phyloP scores from a whole-genome alignment of 1,140 invertebrate species.

The Cyclargus thomasi region DNA sequence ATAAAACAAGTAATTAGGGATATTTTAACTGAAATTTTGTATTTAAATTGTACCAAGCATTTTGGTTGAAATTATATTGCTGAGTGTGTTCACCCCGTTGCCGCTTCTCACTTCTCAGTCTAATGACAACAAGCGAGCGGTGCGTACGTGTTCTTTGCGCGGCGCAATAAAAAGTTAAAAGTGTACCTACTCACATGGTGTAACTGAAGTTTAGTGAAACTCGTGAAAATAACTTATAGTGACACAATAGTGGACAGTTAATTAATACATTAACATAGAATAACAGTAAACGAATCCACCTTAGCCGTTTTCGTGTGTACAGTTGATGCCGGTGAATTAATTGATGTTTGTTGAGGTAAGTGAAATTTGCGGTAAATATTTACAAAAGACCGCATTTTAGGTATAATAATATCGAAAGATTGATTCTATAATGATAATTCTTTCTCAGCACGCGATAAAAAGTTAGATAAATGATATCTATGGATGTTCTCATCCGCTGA shows the following conservation, averaged over 20 bases:
- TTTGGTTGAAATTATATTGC: neutral
- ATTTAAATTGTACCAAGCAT: neutral
- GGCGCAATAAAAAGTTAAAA: neutral
- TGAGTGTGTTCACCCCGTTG: neutral
- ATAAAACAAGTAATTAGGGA: too few relatives aligned
- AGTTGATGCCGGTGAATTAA: neutral
- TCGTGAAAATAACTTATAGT: neutral
- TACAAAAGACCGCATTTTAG: neutral
- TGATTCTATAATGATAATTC: neutral
- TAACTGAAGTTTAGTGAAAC: constrained; percentile 10
- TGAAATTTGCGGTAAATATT: neutral
- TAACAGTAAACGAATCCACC: neutral
- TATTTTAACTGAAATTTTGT: too few relatives aligned
- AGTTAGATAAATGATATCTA: constrained; percentile 15
- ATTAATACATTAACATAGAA: neutral
- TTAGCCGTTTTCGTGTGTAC: neutral
- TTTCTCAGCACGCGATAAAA: constrained; percentile 5
- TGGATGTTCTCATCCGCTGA: constrained; percentile 4
- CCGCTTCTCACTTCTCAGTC: constrained; percentile 3
- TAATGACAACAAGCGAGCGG: neutral
- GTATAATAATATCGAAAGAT: neutral
- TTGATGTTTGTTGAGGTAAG: neutral
- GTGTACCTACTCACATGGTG: neutral
- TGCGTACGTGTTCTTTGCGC: neutral
- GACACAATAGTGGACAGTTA: neutral